Conservation (phyloP, 2,113 vertebrate species). For the human region DNA sequence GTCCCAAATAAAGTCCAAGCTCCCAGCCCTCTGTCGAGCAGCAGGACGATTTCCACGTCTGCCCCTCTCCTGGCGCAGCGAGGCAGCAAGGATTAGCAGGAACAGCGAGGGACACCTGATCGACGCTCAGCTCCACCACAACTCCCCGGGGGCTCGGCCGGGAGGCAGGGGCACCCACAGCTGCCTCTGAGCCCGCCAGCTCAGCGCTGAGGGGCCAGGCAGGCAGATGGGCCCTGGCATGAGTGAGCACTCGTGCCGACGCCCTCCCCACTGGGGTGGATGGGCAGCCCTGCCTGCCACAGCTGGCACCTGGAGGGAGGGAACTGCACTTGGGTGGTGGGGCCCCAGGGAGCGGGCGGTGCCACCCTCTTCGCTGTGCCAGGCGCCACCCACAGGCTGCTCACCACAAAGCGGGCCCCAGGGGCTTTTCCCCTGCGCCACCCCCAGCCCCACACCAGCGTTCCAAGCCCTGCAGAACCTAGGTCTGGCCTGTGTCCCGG, state of each 20-base stretch:
- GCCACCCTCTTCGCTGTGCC: conserved; percentile 23
- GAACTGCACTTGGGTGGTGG: conserved; percentile 69
- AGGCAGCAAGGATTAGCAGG: fast-evolving
- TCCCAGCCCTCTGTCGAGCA: too few relatives aligned
- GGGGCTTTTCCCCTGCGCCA: conserved; percentile 23
- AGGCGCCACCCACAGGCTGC: conserved; percentile 74
- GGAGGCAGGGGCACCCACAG: neutral
- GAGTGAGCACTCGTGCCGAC: fast-evolving
- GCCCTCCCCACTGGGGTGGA: fast-evolving
- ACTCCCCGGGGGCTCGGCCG: neutral
- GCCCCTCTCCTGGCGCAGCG: fast-evolving
- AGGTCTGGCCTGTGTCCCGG: conserved; percentile 13
- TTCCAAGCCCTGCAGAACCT: neutral
- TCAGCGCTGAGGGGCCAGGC: neutral
- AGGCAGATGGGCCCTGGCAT: neutral
- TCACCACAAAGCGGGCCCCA: conserved; percentile 59
- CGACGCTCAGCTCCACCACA: neutral
- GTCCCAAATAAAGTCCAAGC: neutral
- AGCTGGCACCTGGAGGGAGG: neutral
- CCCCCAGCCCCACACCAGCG: neutral
- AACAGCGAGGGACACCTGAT: fast-evolving
- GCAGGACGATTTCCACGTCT: fast-evolving
- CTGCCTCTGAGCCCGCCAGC: neutral
- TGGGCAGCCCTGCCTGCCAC: neutral
- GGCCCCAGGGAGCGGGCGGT: conserved; percentile 50